A percentile compares a stretch with the other conserved stretches of the same genome.
Evolutionary conservation across 2,888 invertebrate genomes (phyloP).

Genomic region (Lordiphosa andalusiaca): DNA sequence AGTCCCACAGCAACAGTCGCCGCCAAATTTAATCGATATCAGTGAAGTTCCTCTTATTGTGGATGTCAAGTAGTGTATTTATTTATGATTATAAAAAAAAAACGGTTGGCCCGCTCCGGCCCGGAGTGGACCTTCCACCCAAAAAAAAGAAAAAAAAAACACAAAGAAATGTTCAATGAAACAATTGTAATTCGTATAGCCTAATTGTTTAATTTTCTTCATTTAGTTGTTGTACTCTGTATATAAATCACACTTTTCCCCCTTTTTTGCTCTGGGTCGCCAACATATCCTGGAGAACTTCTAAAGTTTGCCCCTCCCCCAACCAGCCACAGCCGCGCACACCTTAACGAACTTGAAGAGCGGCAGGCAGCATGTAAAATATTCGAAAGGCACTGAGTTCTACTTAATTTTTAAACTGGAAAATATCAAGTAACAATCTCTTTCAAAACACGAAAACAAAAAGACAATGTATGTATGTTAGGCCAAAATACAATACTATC

Average conservation of each 20-base stretch:
- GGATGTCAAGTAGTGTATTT: conserved; percentile 80
- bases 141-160: conserved; percentile 22
- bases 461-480: conserved; percentile 50
- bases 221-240: conserved; percentile 65
- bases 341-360: conserved; percentile 3
- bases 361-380: conserved; percentile 26
- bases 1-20: conserved; percentile 59
- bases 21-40: conserved; percentile 80
- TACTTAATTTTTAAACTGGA: conserved; percentile 76
- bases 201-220: conserved; percentile 63
- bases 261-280: conserved; percentile 54
- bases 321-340: not conserved
- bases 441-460: conserved; percentile 23
- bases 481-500: conserved; percentile 47
- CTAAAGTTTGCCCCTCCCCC: conserved; percentile 41
- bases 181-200: conserved; percentile 51
- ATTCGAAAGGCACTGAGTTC: conserved; percentile 78
- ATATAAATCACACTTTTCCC: conserved; percentile 53
- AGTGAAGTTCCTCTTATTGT: conserved; percentile 80
- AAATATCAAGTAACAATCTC: conserved; percentile 34
- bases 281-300: conserved; percentile 38
- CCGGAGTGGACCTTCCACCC: conserved; percentile 2
- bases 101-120: conserved; percentile 9
- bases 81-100: conserved; percentile 56
- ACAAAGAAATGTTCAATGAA: conserved; percentile 20